A percentile compares a stretch with the other conserved stretches of the same genome.
phyloP scores from a whole-genome alignment of 2,113 vertebrate species.

The Lycaon pictus region DNA sequence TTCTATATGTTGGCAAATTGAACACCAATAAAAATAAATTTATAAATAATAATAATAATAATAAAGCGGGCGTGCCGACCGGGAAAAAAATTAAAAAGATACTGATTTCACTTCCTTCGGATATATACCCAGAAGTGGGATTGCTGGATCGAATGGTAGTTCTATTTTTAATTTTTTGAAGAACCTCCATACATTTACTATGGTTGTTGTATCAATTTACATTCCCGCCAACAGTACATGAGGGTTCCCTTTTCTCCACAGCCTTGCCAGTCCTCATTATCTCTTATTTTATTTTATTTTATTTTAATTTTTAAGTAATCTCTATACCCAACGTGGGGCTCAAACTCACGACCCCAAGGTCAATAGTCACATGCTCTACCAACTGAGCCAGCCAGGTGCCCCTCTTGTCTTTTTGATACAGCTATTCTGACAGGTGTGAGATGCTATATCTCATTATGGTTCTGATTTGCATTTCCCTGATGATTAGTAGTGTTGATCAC shows the following conservation, averaged over 20 bases:
- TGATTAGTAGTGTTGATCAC: background rate
- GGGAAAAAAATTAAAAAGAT: background rate
- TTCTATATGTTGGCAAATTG: no score
- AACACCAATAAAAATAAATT: no score
- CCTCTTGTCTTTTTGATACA: background rate
- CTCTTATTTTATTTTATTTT: background rate
- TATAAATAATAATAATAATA: no score
- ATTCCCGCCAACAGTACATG: background rate
- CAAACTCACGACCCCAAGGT: background rate
- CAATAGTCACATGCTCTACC: background rate
- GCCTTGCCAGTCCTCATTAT: background rate
- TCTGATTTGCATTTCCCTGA: background rate
- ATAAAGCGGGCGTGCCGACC: no score
- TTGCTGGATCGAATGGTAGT: background rate
- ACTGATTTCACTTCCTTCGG: background rate
- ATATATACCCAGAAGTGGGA: background rate
- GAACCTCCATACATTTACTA: background rate
- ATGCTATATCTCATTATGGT: background rate
- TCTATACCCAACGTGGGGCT: background rate
- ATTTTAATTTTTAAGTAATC: background rate
- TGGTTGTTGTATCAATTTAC: background rate
- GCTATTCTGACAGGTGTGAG: background rate
- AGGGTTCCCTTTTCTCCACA: background rate
- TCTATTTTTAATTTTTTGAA: background rate
- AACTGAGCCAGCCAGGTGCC: background rate